These are phyloP conservation scores for Vipera latastei DNA, from an alignment of 2,797 vertebrate species.

Conservation along the genomic window DNA sequence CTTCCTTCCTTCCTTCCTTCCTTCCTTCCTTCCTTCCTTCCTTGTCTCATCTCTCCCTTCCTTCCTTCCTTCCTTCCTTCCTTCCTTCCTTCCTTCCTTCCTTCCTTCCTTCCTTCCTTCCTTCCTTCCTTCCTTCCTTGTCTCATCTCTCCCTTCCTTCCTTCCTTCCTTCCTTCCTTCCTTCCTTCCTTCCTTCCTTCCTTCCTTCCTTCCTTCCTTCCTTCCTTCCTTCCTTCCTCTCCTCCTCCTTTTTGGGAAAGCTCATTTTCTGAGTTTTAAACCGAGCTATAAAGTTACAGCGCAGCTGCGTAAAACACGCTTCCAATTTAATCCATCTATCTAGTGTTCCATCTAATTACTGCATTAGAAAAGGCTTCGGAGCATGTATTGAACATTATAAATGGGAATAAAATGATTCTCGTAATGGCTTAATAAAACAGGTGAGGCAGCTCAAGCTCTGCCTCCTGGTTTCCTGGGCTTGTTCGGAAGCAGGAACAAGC, in stretches of 20 bases:
- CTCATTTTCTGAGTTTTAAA: slow-evolving; percentile 11
- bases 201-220: background rate
- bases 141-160: too few species aligned
- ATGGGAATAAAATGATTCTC: slow-evolving; percentile 77
- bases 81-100: background rate
- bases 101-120: too few species aligned
- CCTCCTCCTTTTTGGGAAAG: background rate
- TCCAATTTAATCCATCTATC: slow-evolving; percentile 64
- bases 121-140: too few species aligned
- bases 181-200: too few species aligned
- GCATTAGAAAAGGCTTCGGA: slow-evolving; percentile 74
- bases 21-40: too few species aligned
- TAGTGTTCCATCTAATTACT: slow-evolving; percentile 71
- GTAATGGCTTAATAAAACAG: slow-evolving; percentile 78
- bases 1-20: too few species aligned
- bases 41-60: too few species aligned
- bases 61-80: background rate
- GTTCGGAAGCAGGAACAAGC: slow-evolving; percentile 53
- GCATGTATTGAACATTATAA: slow-evolving; percentile 73
- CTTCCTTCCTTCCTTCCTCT: background rate
- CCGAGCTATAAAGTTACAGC: slow-evolving; percentile 38
- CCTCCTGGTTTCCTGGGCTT: slow-evolving; percentile 67
- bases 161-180: too few species aligned
- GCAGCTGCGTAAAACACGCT: slow-evolving; percentile 53
- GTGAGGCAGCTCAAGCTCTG: slow-evolving; percentile 69